Conservation (phyloP, 1,140 invertebrate species). For the Calycopis cecrops region DNA sequence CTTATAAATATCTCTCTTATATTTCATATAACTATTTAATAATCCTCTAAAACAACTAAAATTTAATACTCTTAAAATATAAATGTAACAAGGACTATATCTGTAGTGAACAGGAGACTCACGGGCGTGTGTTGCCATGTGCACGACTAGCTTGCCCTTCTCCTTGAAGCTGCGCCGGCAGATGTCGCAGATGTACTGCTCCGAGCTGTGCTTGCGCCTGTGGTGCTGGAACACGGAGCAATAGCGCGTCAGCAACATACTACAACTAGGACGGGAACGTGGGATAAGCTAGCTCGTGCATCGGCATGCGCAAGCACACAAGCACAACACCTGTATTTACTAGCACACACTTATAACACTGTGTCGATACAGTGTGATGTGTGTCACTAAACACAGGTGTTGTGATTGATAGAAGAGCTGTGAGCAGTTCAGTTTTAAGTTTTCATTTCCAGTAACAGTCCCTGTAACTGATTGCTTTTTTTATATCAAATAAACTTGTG, state of each 20-base stretch:
- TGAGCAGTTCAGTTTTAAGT: no score
- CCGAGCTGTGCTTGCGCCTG: constrained; percentile 43
- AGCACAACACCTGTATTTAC: background rate
- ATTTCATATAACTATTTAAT: no score
- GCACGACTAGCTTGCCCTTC: constrained; percentile 39
- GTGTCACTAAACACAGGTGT: background rate
- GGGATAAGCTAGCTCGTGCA: background rate
- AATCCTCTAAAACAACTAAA: no score
- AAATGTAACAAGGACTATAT: no score
- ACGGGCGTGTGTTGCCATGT: constrained; percentile 36
- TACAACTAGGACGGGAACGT: background rate
- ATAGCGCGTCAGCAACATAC: constrained; percentile 38
- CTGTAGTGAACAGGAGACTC: constrained; percentile 14
- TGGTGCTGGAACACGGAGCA: constrained; percentile 35
- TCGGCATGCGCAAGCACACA: background rate
- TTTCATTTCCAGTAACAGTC: no score
- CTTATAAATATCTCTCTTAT: no score
- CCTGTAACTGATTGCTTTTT: no score
- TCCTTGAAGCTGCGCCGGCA: constrained; percentile 27
- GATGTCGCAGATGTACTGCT: constrained; percentile 18
- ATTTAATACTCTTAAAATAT: no score
- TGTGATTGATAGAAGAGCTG: background rate
- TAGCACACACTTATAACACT: no score
- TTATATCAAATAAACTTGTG: no score
- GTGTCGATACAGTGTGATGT: no score